Evolutionary conservation across 2,888 invertebrate species (phyloP).

Genomic region (Drepana falcataria): DNA sequence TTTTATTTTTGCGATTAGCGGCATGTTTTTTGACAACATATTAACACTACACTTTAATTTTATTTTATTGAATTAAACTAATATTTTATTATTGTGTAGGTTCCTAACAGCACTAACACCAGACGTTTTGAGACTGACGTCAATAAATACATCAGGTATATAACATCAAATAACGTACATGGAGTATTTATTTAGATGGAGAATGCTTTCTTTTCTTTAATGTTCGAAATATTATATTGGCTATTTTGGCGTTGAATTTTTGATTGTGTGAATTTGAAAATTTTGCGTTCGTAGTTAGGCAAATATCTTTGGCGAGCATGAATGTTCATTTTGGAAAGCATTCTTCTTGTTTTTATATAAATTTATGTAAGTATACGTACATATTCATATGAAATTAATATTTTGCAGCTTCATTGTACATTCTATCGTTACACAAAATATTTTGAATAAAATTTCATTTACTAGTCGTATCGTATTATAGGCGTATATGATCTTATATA

Average conservation of each 20-base stretch:
- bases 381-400: slow-evolving; percentile 9
- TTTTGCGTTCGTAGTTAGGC: slow-evolving; percentile 24
- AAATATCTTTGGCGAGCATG: slow-evolving; percentile 35
- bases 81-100: slow-evolving; percentile 54
- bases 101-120: slow-evolving; percentile 78
- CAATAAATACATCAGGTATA: slow-evolving; percentile 76
- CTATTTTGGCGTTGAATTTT: slow-evolving; percentile 24
- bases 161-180: slow-evolving; percentile 42
- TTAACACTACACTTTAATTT: slow-evolving; percentile 12
- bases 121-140: slow-evolving; percentile 76
- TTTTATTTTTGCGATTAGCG: slow-evolving; percentile 11
- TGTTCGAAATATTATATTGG: slow-evolving; percentile 42
- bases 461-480: too few species aligned
- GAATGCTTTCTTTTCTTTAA: slow-evolving; percentile 70
- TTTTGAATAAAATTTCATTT: too few species aligned
- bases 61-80: slow-evolving; percentile 14
- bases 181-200: slow-evolving; percentile 47
- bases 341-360: slow-evolving; percentile 51
- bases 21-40: slow-evolving; percentile 37
- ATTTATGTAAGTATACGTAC: slow-evolving; percentile 16
- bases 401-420: background rate
- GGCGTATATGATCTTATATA: too few species aligned
- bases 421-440: background rate
- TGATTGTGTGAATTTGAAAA: slow-evolving; percentile 21
- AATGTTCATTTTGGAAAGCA: slow-evolving; percentile 56